Percentiles rank a stretch among this genome's conserved stretches.
These are phyloP conservation scores for Acronicta leporina DNA, from an alignment of 2,888 invertebrate species.

Conservation along the genomic window DNA sequence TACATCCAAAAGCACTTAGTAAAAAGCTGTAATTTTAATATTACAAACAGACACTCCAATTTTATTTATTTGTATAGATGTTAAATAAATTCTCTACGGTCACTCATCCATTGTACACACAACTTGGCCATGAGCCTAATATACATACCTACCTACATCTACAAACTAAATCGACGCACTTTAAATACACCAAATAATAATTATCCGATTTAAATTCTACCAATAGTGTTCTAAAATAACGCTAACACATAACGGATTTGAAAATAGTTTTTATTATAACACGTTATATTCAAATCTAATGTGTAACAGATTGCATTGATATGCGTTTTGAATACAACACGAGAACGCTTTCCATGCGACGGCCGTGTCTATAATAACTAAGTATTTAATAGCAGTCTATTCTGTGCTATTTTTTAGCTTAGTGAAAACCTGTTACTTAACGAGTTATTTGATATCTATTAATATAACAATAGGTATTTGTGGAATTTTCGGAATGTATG, in stretches of 20 bases:
- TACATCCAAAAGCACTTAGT: too few relatives aligned
- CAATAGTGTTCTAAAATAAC: background rate
- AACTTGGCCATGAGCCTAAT: too few relatives aligned
- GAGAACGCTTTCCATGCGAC: constrained; percentile 32
- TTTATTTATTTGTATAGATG: too few relatives aligned
- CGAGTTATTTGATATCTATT: constrained; percentile 35
- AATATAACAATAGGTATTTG: background rate
- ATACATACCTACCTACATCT: too few relatives aligned
- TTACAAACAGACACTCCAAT: too few relatives aligned
- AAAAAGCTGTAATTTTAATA: too few relatives aligned
- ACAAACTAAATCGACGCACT: too few relatives aligned
- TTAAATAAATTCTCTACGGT: too few relatives aligned
- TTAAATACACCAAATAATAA: too few relatives aligned
- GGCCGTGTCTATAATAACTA: constrained; percentile 50
- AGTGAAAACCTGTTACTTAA: constrained; percentile 19
- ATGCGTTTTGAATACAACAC: constrained; percentile 44
- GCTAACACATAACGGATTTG: background rate
- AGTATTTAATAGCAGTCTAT: constrained; percentile 15
- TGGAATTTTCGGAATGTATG: background rate
- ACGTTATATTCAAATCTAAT: constrained; percentile 21
- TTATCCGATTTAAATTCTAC: too few relatives aligned
- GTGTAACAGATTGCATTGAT: constrained; percentile 32
- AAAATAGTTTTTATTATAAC: background rate
- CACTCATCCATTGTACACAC: too few relatives aligned
- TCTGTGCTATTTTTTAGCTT: constrained; percentile 25